Evolutionary conservation across 1,140 invertebrate genomes (phyloP), one percentile per base, ranked within the genome.

Genomic region (Apis cerana): DNA sequence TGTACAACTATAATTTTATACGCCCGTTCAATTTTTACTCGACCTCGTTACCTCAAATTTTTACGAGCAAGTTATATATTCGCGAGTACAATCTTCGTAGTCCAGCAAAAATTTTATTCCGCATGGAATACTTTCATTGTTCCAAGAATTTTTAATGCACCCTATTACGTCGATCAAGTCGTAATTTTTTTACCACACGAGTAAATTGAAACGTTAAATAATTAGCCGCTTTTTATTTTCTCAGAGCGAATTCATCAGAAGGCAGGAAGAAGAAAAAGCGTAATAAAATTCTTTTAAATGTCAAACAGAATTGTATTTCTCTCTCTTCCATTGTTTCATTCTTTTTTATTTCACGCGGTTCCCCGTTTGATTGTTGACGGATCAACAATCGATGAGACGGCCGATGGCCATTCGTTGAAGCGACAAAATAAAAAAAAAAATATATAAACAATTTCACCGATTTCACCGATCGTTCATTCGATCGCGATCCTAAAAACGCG

Each of bases 331-430:
- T 75, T 69, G 23, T 61, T 61, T 70, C n/a, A 7, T 7, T 43
- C 33, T 7, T 43, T 23, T 48, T 75, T 70, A 59, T 85, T 85
- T 80, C 64, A 33, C 58, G 56, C 33, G 50, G n/a, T 33, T 85
- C 33, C 71, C 62, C 56, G 43, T 61, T 85, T 71, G 65, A 85
- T 62, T 80, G 77, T 85, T 85, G 76, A 85, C 76, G 33, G 33
- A 43, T 85, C 82, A 56, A 84, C 84, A 84, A 52, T 85, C 84
- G 84, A 84, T 83, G 75, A 72, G 70, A 85, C 71, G 56, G 70
- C 58, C 61, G 33, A 61, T 50, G 72, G 58, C 82, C 33, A 68
- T 76, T 33, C 67, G 59, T 61, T 59, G 84, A 80, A 84, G 84
- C 80, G 62, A 7, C 0, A 43, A 43, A 43, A 85, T 64, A 33